Evolutionary conservation across 2,888 invertebrate genomes (phyloP), one percentile per base, ranked within the genome.

Genomic region (Aplocera efformata): DNA sequence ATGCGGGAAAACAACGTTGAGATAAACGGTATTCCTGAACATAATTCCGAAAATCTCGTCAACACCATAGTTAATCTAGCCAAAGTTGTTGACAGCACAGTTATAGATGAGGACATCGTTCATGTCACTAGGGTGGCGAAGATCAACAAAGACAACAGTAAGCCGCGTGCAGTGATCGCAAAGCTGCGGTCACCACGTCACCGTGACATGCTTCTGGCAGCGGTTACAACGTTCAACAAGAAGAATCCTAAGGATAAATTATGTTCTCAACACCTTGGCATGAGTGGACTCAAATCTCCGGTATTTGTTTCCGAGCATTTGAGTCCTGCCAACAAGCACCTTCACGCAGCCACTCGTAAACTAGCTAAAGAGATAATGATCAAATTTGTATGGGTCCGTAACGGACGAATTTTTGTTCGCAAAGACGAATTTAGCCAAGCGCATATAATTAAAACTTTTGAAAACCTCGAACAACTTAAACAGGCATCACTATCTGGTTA

Each of bases 281-380:
- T 43, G 4, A 24, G 23, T 8, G 43, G 43, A 5, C 9, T 6
- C 1, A 25, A 7, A 10, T 7, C n/a, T 0, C 37, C 37, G 6
- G 25, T 42, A 0, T 42, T 11, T 17, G 37, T 42, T 0, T 7
- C 21, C 1, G 37, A 42, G 7, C 42, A 42, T 7, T 13, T 37
- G 7, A 17, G 20, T 3, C 36, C 32, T 9, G 33, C 35, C 6
- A 32, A 30, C 10, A 43, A 43, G 10, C 6, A 6, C 1, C 33
- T 43, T 1, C 42, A 43, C 8, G 42, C 42, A 1, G 33, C 42
- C 1, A 24, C 38, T 10, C 32, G 43, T 5, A 3, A 17, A 9
- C n/a, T 7, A 17, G 34, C 32, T n/a, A 37, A 33, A 21, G 30
- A 37, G 4, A 10, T 27, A 5, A 1, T 6, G 7, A 13, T 8